A percentile compares a stretch with the other conserved stretches of the same genome.
These are phyloP conservation scores for Amitus sp. DNA, from an alignment of 2,888 invertebrate species.

Conservation along the genomic window DNA sequence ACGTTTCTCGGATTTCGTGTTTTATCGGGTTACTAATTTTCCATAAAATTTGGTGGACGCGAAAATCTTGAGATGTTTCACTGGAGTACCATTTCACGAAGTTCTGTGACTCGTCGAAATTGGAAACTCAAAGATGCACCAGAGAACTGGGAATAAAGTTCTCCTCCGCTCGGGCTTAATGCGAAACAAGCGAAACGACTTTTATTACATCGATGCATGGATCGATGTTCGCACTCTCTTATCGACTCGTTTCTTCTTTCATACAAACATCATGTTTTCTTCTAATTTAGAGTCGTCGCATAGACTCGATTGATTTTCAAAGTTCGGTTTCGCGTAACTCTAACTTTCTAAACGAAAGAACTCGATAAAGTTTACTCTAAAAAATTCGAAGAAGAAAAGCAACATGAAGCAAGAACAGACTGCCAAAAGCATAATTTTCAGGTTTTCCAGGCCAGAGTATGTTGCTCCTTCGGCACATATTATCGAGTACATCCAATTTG, in stretches of 20 bases:
- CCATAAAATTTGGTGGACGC: constrained; percentile 22
- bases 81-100: too few relatives aligned
- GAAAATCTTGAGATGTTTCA: constrained; percentile 16
- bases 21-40: too few relatives aligned
- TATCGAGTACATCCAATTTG: too few relatives aligned
- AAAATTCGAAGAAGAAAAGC: background rate
- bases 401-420: background rate
- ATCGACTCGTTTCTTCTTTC: constrained; percentile 19
- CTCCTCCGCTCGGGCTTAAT: constrained; percentile 21
- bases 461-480: constrained; percentile 16
- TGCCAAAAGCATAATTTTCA: background rate
- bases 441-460: constrained; percentile 16
- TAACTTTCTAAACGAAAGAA: background rate
- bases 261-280: background rate
- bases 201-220: constrained; percentile 46
- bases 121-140: constrained; percentile 16
- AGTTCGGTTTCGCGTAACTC: background rate
- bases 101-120: too few relatives aligned
- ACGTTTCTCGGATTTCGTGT: too few relatives aligned
- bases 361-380: background rate
- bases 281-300: too few relatives aligned
- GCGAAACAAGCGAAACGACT: constrained; percentile 23
- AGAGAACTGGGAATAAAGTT: background rate
- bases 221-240: constrained; percentile 44
- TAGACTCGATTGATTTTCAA: background rate